Evolutionary conservation across 2,797 vertebrate genomes (phyloP), one percentile per base, ranked within the genome.

Genomic region (Steatocranus sp.): DNA sequence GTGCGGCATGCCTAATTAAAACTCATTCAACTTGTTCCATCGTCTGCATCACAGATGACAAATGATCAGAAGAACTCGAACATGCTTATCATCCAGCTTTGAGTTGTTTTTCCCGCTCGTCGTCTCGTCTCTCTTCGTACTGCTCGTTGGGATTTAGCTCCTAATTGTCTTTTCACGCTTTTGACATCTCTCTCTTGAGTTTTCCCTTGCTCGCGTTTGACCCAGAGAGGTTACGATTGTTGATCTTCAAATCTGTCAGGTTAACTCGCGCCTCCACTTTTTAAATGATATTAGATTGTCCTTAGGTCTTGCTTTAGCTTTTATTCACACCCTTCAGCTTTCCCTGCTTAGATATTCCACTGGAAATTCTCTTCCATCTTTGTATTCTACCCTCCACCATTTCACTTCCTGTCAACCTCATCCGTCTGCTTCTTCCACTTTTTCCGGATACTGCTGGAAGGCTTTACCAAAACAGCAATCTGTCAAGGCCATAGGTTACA

Each of bases 401-500:
- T 86, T 88, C 53, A 46, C n/a, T 83, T 89, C 48, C 68, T 83
- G 84, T 88, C 81, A 61, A 70, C 85, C 83, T 89, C 79, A 80
- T 86, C 82, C 50, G 76, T 88, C 88, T 90, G 84, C 82, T 89
- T 87, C 81, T 83, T 77, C 85, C 77, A 79, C 87, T 88, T 88
- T 61, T 87, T 63, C 80, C 38, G 41, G 81, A 81, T 88, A 80
- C 85, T 41, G 91, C 90, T 93, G 90, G 91, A 94, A 92, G 93
- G 91, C 87, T 95, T 93, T 89, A 90, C 91, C 93, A 90, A 94
- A 93, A 94, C 92, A 93, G 90, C 93, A 96, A 95, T 96, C 95
- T 96, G 94, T 91, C 92, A 89, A 83, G 94, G 94, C 90, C 94
- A 95, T 86, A 94, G 95, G 95, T 95, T 93, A 93, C 85, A 79